These are phyloP conservation scores for Nematopogon swammerdamellus DNA, from an alignment of 2,888 invertebrate species.

Conservation along the genomic window DNA sequence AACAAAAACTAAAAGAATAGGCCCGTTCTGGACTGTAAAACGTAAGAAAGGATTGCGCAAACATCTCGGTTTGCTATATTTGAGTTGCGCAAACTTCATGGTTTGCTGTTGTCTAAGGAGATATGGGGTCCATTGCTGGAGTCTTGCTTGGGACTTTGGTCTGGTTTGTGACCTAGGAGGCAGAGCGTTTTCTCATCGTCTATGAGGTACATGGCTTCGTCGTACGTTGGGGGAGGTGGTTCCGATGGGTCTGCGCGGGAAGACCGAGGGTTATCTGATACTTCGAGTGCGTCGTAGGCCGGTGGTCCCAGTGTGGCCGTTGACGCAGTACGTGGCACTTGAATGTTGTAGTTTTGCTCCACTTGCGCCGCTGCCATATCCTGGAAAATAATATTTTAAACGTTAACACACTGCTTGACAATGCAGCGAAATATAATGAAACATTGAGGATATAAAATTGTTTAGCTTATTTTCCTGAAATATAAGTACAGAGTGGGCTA, in stretches of 20 bases:
- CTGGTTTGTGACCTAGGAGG: slow-evolving; percentile 24
- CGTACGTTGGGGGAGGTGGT: slow-evolving; percentile 61
- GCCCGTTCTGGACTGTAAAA: neutral
- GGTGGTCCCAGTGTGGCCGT: slow-evolving; percentile 56
- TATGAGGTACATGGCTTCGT: slow-evolving; percentile 59
- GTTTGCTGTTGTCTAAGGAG: slow-evolving; percentile 32
- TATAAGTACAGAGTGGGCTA: no score
- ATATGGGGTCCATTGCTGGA: slow-evolving; percentile 29
- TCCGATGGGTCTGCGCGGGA: slow-evolving; percentile 50
- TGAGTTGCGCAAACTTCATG: slow-evolving; percentile 19
- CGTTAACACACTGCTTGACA: no score
- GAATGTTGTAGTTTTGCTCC: slow-evolving; percentile 51
- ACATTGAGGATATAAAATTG: no score
- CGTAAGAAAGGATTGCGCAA: neutral
- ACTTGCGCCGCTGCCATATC: slow-evolving; percentile 56
- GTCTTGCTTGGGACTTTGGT: slow-evolving; percentile 37
- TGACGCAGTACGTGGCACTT: slow-evolving; percentile 53
- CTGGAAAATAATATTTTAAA: no score
- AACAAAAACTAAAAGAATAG: neutral
- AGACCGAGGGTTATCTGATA: slow-evolving; percentile 33
- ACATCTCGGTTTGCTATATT: slow-evolving; percentile 36
- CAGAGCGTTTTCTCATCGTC: slow-evolving; percentile 35
- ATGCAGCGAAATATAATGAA: no score
- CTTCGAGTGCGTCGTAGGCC: slow-evolving; percentile 59
- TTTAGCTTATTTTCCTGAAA: no score